phyloP scores from a whole-genome alignment of 1,140 invertebrate species.

The Drosophila rufa region DNA sequence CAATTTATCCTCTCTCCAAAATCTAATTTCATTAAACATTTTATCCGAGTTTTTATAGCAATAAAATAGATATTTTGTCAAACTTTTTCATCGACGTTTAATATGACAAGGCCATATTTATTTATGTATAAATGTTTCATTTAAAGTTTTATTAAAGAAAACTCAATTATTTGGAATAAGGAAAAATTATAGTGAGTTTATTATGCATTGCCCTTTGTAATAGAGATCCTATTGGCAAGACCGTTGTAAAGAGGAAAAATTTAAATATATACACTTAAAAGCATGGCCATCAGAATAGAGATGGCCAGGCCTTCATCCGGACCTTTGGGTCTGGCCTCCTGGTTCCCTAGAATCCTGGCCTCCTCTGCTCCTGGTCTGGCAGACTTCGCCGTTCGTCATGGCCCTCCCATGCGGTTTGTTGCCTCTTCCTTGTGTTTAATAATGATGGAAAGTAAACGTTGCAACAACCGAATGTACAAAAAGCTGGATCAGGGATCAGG shows the following conservation, averaged over 20 bases:
- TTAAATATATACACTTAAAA: slow-evolving; percentile 17
- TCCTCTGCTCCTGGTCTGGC: slow-evolving; percentile 12
- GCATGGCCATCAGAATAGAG: background rate
- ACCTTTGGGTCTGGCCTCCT: background rate
- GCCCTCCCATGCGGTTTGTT: slow-evolving; percentile 60
- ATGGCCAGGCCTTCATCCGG: slow-evolving; percentile 1
- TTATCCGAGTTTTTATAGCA: background rate
- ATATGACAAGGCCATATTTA: too few relatives aligned
- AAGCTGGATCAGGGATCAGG: slow-evolving; percentile 14
- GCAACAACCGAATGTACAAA: slow-evolving; percentile 49
- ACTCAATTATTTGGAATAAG: too few relatives aligned
- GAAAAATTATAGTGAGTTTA: too few relatives aligned
- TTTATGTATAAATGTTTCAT: too few relatives aligned
- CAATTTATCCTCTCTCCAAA: background rate
- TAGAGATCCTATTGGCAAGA: background rate
- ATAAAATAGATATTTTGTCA: too few relatives aligned
- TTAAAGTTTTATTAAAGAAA: background rate
- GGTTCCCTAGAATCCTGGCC: background rate
- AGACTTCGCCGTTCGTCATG: slow-evolving; percentile 31
- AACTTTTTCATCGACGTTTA: too few relatives aligned
- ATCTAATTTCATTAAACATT: background rate
- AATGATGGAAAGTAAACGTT: slow-evolving; percentile 79
- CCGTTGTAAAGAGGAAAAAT: background rate
- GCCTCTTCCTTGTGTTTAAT: slow-evolving; percentile 78
- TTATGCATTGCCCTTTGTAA: background rate